Evolutionary conservation across 2,113 vertebrate species (phyloP), one percentile per base, ranked within the genome.

Genomic region (Ibidorhyncha struthersii): DNA sequence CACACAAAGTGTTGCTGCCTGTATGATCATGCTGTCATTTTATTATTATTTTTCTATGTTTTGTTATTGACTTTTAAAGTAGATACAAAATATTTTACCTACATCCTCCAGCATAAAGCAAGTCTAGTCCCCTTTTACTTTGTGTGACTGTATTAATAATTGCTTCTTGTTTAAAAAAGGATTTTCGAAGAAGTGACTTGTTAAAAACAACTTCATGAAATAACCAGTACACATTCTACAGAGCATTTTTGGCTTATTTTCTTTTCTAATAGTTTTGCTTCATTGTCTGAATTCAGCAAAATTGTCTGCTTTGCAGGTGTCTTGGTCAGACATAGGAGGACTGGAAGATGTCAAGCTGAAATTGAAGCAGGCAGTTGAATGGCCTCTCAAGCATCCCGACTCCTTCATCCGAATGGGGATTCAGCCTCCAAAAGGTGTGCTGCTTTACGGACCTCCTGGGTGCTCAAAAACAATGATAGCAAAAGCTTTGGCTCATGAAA

Each of bases 401-500:
- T 98, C 99, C 88, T 99, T 99, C 96, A 95, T 82, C 61, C 98
- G 98, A 40, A 99, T 99, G 99, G 99, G 99, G 10, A 99, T 99
- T 96, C 98, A 98, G 92, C 99, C 99, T 49, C 99, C 99, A 1
- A 99, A 98, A 97, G 99, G 99, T 25, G 98, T 99, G 45, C 98
- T 99, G 41, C 98, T 99, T 21, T 99, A 99, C 0, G 99, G 99
- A 14, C 99, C 99, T 19, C 99, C 99, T 4, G 99, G 99, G n/a
- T 99, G 99, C 97, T 99, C 99, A 47, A 99, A 99, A 97, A 99
- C 99, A 78, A 99, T 99, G 99, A 99, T 99, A 49, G 99, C 99
- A 49, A 99, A 99, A 96, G 99, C 99, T 38, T 96, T 99, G 95
- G 99, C 99, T 76, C 99, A 98, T 86, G 99, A 99, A 97, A 99